Evolutionary conservation across 1,140 invertebrate species (phyloP).

Genomic region (Euborellia annulipes): DNA sequence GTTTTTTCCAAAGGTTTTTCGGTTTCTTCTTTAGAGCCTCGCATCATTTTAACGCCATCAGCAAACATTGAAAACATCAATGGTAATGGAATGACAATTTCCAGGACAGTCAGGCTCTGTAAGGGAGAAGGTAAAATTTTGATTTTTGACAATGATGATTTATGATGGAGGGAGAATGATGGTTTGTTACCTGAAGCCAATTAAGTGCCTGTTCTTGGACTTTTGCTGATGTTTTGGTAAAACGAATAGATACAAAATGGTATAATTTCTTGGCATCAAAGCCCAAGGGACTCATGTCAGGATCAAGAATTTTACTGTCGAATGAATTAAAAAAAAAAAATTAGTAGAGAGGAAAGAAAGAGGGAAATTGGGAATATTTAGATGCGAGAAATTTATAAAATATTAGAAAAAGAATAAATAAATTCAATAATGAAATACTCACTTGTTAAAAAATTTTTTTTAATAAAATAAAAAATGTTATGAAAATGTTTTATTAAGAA

Average conservation of each 20-base stretch:
- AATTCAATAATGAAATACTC: background rate
- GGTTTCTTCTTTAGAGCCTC: constrained; percentile 8
- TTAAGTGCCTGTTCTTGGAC: constrained; percentile 86
- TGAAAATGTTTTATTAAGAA: background rate
- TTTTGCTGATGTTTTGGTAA: constrained; percentile 66
- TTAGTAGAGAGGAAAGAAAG: too few species aligned
- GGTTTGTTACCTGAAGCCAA: constrained; percentile 70
- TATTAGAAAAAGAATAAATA: background rate
- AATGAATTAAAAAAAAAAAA: constrained; percentile 18
- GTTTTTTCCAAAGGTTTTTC: constrained; percentile 7
- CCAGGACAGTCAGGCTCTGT: constrained; percentile 67
- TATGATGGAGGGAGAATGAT: background rate
- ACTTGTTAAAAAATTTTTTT: background rate
- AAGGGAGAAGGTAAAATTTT: constrained; percentile 18
- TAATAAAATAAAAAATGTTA: too few species aligned
- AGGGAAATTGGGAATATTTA: too few species aligned
- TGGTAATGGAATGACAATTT: constrained; percentile 73
- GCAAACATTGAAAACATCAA: constrained; percentile 80
- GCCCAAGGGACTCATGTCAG: constrained; percentile 86
- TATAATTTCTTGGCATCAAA: constrained; percentile 91
- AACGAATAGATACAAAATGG: constrained; percentile 78
- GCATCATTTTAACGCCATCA: constrained; percentile 54
- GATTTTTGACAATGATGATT: background rate
- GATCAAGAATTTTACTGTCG: constrained; percentile 84
- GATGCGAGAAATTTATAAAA: too few species aligned